Base-by-base conservation (phyloP, 2,888 invertebrate species). In the Drosophila subquinaria region DNA sequence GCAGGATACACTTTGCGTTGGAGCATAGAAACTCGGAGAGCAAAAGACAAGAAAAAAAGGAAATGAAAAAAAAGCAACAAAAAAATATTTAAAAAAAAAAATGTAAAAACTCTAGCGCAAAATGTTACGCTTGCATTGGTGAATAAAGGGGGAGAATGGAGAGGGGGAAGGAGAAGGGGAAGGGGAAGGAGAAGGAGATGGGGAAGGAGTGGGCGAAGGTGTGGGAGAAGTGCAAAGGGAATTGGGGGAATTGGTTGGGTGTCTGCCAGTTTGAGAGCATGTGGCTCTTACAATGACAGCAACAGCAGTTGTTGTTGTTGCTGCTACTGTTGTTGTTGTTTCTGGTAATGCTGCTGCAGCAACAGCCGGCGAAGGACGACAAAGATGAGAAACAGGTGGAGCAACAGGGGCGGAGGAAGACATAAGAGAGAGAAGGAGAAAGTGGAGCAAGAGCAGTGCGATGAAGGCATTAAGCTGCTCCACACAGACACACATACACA, bases 401-500 rank as follows among this genome's bases (percentile, higher is more conserved):
- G 64, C 48, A 55, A 56, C 55, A 76, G 23, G 23, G 23, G 66
- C 45, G 43, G 42, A 4, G 23, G 45, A 13, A 35, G 30, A 11
- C 15, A 30, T 15, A n/a, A n/a, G 15, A 20, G 27, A 36, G 27
- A 36, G 27, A 63, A 40, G n/a, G 17, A 4, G 20, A 59, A 27
- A 45, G 62, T 35, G 70, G 15, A 57, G 62, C 64, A 57, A 60
- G 62, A 69, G 68, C 69, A 87, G 69, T 57, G 68, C 64, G 70
- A 81, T 73, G 86, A 81, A 87, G 89, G 89, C 85, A 90, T 90
- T 89, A 86, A 89, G 89, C 85, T 84, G 90, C 87, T 65, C 35
- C 73, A 51, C 62, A 57, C 48, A 71, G 51, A 69, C 55, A 63
- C 72, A 51, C 62, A 57, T 42, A 5, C 27, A 27, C 61, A 66